phyloP scores from a whole-genome alignment of 1,140 invertebrate species.

The Scaptomyza hsui region DNA sequence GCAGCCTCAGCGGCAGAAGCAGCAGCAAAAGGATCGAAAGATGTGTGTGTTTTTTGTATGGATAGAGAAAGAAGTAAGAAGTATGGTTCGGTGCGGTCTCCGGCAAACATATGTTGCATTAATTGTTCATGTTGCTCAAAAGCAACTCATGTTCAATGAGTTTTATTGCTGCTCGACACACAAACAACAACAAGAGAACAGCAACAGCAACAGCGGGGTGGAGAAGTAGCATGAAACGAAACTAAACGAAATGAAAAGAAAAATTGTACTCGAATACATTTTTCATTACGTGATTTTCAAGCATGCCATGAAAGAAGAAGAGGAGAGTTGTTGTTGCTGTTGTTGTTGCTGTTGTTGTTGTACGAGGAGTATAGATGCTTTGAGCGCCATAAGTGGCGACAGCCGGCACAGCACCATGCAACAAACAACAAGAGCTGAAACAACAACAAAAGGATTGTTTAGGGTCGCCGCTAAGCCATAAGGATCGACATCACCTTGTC shows the following conservation, averaged over 20 bases:
- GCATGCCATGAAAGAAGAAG: conserved; percentile 46
- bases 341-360: not conserved
- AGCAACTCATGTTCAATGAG: conserved; percentile 81
- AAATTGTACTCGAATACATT: conserved; percentile 79
- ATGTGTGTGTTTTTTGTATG: conserved; percentile 22
- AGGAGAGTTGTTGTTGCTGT: too few relatives aligned
- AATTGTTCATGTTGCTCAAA: conserved; percentile 80
- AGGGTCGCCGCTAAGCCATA: conserved; percentile 69
- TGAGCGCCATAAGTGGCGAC: conserved; percentile 68
- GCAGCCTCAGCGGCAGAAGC: conserved; percentile 8
- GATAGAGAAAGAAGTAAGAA: too few relatives aligned
- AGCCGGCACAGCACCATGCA: conserved; percentile 78
- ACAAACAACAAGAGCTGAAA: conserved; percentile 53
- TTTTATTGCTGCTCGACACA: conserved; percentile 81
- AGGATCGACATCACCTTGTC: conserved; percentile 60
- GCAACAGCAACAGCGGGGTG: conserved; percentile 3
- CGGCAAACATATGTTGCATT: conserved; percentile 79
- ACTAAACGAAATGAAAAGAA: conserved; percentile 68
- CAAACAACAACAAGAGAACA: conserved; percentile 63
- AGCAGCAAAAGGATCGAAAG: conserved; percentile 41
- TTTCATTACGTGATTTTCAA: conserved; percentile 82
- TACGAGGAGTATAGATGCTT: conserved; percentile 3
- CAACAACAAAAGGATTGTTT: conserved; percentile 39
- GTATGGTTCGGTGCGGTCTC: conserved; percentile 32
- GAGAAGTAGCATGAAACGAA: conserved; percentile 51